phyloP scores from a whole-genome alignment of 1,140 invertebrate genomes.

The Nebria ingens region DNA sequence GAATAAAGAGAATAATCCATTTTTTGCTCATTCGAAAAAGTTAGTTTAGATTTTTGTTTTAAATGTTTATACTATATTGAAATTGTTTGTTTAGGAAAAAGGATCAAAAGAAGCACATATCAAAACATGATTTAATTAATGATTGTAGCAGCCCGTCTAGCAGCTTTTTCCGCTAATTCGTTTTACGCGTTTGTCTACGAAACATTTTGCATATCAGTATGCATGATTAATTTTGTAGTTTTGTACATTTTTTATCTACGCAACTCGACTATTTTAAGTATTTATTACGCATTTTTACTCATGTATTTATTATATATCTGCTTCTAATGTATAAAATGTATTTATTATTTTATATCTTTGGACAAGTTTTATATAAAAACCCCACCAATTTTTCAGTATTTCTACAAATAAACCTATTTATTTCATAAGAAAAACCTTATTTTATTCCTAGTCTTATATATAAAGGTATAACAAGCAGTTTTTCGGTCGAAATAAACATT shows the following conservation, averaged over 20 bases:
- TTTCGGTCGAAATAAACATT: neutral
- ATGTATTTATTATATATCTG: too few relatives aligned
- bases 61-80: neutral
- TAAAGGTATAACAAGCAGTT: neutral
- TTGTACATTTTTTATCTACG: too few relatives aligned
- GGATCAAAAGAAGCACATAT: neutral
- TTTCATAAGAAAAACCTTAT: neutral
- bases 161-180: neutral
- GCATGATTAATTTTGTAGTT: neutral
- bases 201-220: neutral
- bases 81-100: neutral
- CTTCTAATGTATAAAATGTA: too few relatives aligned
- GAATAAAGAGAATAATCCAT: neutral
- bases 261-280: too few relatives aligned
- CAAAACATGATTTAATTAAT: neutral
- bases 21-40: neutral
- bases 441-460: too few relatives aligned
- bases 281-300: too few relatives aligned
- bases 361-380: too few relatives aligned
- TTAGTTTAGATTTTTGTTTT: neutral
- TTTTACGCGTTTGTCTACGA: neutral
- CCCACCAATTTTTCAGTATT: neutral
- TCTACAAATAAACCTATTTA: neutral
- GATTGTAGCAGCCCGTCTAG: neutral
- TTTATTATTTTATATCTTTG: constrained; percentile 1